These are phyloP conservation scores for Noctua janthe DNA, from an alignment of 2,888 invertebrate species.

Conservation along the genomic window DNA sequence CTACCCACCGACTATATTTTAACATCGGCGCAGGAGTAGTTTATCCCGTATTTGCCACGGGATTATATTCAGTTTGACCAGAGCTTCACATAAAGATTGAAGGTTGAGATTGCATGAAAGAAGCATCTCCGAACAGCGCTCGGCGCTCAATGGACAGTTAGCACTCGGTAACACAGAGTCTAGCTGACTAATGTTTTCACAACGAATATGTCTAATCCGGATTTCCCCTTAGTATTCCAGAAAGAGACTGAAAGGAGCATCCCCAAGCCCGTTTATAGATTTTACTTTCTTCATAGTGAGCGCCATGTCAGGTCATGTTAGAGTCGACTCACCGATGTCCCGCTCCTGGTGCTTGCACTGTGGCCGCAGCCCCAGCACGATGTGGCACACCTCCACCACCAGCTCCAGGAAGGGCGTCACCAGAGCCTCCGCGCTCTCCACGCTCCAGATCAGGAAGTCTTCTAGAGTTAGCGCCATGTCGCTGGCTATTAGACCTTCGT, in stretches of 20 bases:
- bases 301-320: not conserved
- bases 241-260: not conserved
- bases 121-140: not conserved
- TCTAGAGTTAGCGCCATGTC: conserved; percentile 91
- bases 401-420: conserved; percentile 93
- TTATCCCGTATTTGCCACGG: not conserved
- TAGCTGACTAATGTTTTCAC: not conserved
- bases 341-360: conserved; percentile 95
- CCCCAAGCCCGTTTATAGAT: no score
- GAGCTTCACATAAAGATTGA: not conserved
- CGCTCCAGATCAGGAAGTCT: conserved; percentile 97
- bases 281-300: not conserved
- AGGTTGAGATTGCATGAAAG: not conserved
- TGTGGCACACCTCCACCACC: conserved; percentile 95
- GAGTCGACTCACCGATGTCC: conserved; percentile 91
- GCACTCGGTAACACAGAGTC: not conserved
- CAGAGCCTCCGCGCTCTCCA: conserved; percentile 92
- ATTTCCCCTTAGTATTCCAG: not conserved
- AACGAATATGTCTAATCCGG: not conserved
- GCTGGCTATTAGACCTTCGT: conserved; percentile 69
- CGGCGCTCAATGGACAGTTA: not conserved
- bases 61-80: not conserved
- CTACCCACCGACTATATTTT: not conserved
- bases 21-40: not conserved
- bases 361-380: conserved; percentile 95